Conservation (phyloP, 2,888 invertebrate genomes). For the Microplitis deprimator region DNA sequence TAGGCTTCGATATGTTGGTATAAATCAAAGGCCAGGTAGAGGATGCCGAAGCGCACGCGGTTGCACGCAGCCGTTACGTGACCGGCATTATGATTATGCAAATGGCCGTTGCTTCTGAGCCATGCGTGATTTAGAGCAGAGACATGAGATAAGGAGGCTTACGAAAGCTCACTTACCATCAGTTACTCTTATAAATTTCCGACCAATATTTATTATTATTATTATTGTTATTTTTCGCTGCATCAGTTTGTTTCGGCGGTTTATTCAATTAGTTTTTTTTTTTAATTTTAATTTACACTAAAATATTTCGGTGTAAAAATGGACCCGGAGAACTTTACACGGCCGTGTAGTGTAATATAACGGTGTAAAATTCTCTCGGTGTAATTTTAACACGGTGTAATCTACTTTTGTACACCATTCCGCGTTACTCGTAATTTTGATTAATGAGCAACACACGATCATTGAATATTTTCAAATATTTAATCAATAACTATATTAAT, state of each 20-base stretch:
- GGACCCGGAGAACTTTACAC: no score
- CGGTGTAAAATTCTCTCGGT: no score
- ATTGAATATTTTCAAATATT: no score
- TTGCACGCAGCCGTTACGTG: constrained; percentile 43
- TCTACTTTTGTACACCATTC: no score
- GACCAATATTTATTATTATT: background rate
- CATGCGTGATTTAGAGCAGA: constrained; percentile 44
- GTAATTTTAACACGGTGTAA: no score
- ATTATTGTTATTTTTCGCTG: background rate
- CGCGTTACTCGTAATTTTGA: no score
- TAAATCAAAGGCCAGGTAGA: constrained; percentile 33
- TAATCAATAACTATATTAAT: no score
- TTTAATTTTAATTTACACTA: no score
- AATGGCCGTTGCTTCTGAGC: constrained; percentile 41
- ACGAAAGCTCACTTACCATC: constrained; percentile 27
- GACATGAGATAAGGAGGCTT: constrained; percentile 42
- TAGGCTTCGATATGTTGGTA: constrained; percentile 37
- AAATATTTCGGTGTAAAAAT: no score
- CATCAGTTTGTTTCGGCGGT: background rate
- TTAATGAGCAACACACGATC: no score
- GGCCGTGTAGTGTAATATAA: no score
- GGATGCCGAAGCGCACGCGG: constrained; percentile 43
- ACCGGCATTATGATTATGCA: constrained; percentile 42
- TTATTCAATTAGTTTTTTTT: background rate
- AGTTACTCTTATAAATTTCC: constrained; percentile 12